Evolutionary conservation across 2,113 vertebrate genomes (phyloP).

Genomic region (Osmerus mordax): DNA sequence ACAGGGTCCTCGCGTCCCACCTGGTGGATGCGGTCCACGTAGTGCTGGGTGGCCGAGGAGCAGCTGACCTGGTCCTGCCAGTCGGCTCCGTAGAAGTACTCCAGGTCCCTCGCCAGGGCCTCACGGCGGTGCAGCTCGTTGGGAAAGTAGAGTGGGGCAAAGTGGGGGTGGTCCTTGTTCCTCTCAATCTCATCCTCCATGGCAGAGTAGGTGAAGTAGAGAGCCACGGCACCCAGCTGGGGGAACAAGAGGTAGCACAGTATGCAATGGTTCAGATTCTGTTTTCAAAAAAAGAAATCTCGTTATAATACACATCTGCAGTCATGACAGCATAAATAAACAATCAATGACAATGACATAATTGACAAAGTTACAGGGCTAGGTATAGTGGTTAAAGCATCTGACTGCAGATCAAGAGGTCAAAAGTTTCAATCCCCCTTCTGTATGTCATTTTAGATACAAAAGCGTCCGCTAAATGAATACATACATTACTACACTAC

Average conservation of each 20-base stretch:
- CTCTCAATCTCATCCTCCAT: conserved; percentile 93
- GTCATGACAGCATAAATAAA: too few relatives aligned
- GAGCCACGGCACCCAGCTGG: conserved; percentile 86
- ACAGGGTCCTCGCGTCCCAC: conserved; percentile 82
- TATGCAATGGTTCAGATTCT: neutral
- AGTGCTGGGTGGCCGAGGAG: conserved; percentile 79
- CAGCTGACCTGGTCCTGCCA: conserved; percentile 80
- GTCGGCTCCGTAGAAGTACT: conserved; percentile 86
- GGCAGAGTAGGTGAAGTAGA: conserved; percentile 91
- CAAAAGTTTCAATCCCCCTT: too few relatives aligned
- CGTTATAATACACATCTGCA: too few relatives aligned
- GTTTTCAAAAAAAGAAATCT: neutral
- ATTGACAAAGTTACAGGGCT: too few relatives aligned
- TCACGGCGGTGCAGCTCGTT: conserved; percentile 85
- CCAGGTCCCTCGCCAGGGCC: conserved; percentile 81
- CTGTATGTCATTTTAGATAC: too few relatives aligned
- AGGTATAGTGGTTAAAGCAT: too few relatives aligned
- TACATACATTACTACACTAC: too few relatives aligned
- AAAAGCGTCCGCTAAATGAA: too few relatives aligned
- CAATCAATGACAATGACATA: too few relatives aligned
- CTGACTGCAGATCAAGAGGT: too few relatives aligned
- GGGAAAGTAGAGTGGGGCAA: conserved; percentile 93
- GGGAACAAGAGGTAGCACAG: neutral
- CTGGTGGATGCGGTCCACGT: conserved; percentile 86
- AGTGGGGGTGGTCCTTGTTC: conserved; percentile 84